Conservation (phyloP, 2,888 invertebrate species). For the Suillia variegata region DNA sequence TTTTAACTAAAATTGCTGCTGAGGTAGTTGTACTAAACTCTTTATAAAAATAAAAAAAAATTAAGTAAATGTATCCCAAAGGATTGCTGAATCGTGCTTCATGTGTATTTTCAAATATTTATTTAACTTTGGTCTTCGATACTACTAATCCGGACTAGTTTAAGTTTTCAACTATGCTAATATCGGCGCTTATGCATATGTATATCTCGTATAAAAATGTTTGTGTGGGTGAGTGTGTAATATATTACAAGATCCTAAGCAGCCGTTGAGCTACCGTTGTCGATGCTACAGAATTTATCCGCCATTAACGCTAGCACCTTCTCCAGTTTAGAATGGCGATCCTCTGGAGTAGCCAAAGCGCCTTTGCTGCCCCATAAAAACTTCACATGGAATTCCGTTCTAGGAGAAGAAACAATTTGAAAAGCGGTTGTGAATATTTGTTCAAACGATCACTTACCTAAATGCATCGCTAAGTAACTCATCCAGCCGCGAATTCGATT, state of each 20-base stretch:
- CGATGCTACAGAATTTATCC: constrained; percentile 66
- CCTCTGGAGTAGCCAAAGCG: constrained; percentile 72
- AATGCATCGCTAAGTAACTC: constrained; percentile 65
- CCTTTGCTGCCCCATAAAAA: constrained; percentile 92
- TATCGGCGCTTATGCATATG: too few species aligned
- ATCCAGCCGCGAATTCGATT: constrained; percentile 65
- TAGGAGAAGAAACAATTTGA: constrained; percentile 62
- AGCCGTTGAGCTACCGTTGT: constrained; percentile 35
- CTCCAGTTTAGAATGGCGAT: constrained; percentile 79
- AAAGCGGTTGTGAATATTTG: too few species aligned
- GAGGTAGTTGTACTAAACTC: too few species aligned
- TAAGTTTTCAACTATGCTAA: constrained; percentile 25
- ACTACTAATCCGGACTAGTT: constrained; percentile 7
- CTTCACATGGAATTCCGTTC: constrained; percentile 87
- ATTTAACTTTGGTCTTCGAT: too few species aligned
- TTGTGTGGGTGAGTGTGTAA: too few species aligned
- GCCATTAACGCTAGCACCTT: constrained; percentile 77
- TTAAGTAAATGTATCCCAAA: too few species aligned
- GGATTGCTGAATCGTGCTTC: too few species aligned
- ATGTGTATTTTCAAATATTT: too few species aligned
- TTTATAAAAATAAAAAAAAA: too few species aligned
- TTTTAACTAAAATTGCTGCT: too few species aligned
- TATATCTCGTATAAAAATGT: constrained; percentile 14
- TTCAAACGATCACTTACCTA: too few species aligned
- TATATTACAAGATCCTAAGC: constrained; percentile 28